Percentiles rank a stretch among this genome's conserved stretches.
These are phyloP conservation scores for Eunapius fragilis DNA, from an alignment of 37 sponge, comb jelly and placozoan species.

Conservation along the genomic window DNA sequence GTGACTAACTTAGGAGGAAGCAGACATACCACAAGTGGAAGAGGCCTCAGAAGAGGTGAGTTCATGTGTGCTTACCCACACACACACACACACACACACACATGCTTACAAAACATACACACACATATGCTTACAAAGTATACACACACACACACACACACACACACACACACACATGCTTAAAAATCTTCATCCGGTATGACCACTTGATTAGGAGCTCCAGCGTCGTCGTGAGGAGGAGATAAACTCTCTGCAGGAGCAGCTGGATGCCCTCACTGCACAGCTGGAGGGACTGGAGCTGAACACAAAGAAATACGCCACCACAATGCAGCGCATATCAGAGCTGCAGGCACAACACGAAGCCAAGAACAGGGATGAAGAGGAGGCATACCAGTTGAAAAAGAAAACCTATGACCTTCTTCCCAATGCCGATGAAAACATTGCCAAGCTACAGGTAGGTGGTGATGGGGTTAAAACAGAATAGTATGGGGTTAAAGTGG, in stretches of 20 bases:
- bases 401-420: conserved; percentile 84
- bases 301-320: conserved; percentile 73
- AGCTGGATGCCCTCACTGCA: conserved; percentile 58
- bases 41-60: conserved; percentile 57
- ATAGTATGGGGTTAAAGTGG: neutral
- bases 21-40: conserved; percentile 31
- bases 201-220: conserved; percentile 47
- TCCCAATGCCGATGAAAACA: conserved; percentile 90
- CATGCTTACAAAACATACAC: neutral
- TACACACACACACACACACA: neutral
- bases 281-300: conserved; percentile 81
- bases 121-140: neutral
- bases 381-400: conserved; percentile 78
- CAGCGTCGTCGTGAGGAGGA: conserved; percentile 82
- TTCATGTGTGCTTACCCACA: neutral
- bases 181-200: neutral
- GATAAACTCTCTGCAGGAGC: conserved; percentile 60
- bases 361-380: conserved; percentile 63
- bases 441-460: conserved; percentile 65
- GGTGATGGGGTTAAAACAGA: neutral
- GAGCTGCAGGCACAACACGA: conserved; percentile 47
- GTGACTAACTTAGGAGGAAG: conserved; percentile 39
- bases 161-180: neutral
- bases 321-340: conserved; percentile 47
- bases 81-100: neutral